Percentiles rank a stretch among this genome's conserved stretches.
Conservation (phyloP, 2,797 vertebrate genomes). For the Myioborus melanocephalus region DNA sequence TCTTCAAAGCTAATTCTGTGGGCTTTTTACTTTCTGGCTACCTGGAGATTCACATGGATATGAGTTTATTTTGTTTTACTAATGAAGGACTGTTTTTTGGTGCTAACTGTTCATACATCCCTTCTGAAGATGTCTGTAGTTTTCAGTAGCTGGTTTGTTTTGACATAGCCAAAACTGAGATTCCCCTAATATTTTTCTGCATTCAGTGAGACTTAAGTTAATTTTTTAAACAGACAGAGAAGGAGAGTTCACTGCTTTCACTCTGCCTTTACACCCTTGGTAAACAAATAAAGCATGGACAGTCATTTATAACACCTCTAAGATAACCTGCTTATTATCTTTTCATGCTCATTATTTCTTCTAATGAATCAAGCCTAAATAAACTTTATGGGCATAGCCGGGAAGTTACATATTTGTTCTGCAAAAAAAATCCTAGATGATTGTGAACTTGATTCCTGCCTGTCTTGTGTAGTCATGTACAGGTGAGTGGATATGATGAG, state of each 20-base stretch:
- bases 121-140: background rate
- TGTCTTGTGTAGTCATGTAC: background rate
- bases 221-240: background rate
- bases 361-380: background rate
- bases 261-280: background rate
- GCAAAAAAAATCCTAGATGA: background rate
- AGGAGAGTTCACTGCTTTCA: background rate
- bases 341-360: background rate
- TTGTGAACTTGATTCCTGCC: background rate
- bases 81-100: background rate
- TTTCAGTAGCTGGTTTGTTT: background rate
- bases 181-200: background rate
- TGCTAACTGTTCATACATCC: background rate
- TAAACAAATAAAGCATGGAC: background rate
- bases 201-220: background rate
- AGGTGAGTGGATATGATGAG: background rate
- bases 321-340: background rate
- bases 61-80: background rate
- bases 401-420: background rate
- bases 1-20: background rate
- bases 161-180: background rate
- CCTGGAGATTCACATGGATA: background rate
- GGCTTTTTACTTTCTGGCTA: background rate
- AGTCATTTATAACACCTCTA: background rate
- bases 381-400: background rate